Conservation (phyloP, 2,797 vertebrate genomes). For the Fistularia commersonii region DNA sequence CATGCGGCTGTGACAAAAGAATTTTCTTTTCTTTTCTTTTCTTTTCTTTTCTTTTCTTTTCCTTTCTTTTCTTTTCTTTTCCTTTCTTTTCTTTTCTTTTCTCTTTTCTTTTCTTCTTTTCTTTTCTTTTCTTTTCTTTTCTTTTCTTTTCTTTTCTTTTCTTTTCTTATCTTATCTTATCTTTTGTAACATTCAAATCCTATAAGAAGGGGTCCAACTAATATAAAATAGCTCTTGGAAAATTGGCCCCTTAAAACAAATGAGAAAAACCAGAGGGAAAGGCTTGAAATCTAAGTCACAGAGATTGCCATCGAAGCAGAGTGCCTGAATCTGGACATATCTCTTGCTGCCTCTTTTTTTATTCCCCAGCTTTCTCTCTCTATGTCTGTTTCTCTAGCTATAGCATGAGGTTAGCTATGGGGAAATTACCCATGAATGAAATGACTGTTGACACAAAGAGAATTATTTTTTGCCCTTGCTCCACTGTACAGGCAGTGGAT, state of each 20-base stretch:
- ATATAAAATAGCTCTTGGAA: conserved; percentile 30
- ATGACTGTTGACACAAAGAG: conserved; percentile 76
- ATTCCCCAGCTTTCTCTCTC: conserved; percentile 9
- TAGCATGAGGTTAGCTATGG: conserved; percentile 44
- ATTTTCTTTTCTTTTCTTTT: no score
- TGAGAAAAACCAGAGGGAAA: conserved; percentile 28
- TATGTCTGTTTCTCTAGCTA: conserved; percentile 33
- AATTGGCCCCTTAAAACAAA: conserved; percentile 48
- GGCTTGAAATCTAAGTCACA: conserved; percentile 42
- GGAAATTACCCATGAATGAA: conserved; percentile 76
- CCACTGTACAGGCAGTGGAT: conserved; percentile 64
- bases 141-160: no score
- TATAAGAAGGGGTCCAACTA: conserved; percentile 6
- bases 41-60: no score
- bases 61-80: no score
- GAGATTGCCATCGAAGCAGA: conserved; percentile 50
- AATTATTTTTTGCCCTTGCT: conserved; percentile 66
- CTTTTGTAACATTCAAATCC: no score
- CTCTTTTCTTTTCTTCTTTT: no score
- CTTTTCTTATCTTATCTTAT: no score
- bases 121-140: no score
- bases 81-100: no score
- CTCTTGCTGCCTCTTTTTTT: conserved; percentile 35
- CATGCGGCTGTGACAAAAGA: no score
- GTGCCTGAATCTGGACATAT: conserved; percentile 49